phyloP scores from a whole-genome alignment of 1,140 invertebrate genomes.

The Drosophila takahashii region DNA sequence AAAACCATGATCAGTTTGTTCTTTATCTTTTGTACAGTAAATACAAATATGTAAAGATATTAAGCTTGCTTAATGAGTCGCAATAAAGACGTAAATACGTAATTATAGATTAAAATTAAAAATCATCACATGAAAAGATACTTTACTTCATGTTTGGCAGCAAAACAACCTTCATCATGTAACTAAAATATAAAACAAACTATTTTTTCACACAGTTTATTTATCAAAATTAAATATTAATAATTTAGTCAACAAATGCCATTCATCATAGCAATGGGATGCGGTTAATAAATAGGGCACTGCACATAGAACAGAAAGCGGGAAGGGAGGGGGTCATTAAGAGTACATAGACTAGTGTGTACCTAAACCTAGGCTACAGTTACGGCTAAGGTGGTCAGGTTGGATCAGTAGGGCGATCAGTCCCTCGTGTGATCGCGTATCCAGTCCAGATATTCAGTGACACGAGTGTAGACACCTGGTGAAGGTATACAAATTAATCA shows the following conservation, averaged over 20 bases:
- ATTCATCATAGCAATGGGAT: constrained; percentile 21
- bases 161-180: no score
- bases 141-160: no score
- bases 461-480: constrained; percentile 87
- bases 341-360: constrained; percentile 76
- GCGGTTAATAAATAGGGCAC: constrained; percentile 65
- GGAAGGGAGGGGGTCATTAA: constrained; percentile 50
- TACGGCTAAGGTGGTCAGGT: constrained; percentile 39
- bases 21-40: no score
- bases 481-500: no score
- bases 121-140: no score
- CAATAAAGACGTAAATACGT: no score
- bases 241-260: constrained; percentile 74
- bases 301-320: constrained; percentile 28
- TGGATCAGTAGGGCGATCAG: constrained; percentile 30
- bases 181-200: no score
- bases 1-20: no score
- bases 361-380: constrained; percentile 71
- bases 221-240: constrained; percentile 55
- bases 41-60: no score
- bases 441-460: constrained; percentile 83
- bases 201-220: constrained; percentile 25
- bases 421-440: constrained; percentile 83
- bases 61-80: no score
- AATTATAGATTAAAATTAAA: no score